Evolutionary conservation across 2,113 vertebrate species (phyloP).

Genomic region (Poicephalus gulielmi): DNA sequence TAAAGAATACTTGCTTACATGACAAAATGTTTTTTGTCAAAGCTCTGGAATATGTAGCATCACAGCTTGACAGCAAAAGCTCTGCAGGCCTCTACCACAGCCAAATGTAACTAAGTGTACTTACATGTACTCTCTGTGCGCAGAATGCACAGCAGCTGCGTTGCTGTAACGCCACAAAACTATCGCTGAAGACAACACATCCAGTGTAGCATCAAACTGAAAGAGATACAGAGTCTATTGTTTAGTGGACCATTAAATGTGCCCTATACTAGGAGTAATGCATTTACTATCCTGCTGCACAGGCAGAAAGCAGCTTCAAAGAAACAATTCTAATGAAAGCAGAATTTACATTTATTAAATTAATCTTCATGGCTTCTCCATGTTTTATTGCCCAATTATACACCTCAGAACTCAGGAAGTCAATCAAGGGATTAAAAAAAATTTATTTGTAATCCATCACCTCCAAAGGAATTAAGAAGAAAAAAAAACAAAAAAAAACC

Average conservation of each 20-base stretch:
- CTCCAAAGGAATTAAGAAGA: neutral
- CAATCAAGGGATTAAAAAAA: neutral
- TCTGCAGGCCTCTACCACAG: neutral
- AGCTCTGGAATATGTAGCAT: neutral
- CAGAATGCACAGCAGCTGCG: constrained; percentile 95
- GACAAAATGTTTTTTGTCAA: neutral
- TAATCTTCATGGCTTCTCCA: neutral
- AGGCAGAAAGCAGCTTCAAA: neutral
- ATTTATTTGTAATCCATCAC: neutral
- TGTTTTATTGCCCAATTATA: neutral
- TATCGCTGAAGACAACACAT: constrained; percentile 93
- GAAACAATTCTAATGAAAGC: neutral
- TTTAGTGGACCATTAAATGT: neutral
- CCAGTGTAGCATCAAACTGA: constrained; percentile 95
- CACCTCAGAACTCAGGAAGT: neutral
- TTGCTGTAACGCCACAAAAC: constrained; percentile 99
- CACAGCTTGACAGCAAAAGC: neutral
- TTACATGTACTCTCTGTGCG: constrained; percentile 97
- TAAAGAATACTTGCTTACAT: neutral
- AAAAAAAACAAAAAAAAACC: neutral
- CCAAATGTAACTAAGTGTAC: constrained; percentile 61
- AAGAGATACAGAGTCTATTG: constrained; percentile 40
- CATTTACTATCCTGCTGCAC: neutral
- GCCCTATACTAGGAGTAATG: neutral
- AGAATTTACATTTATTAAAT: neutral